These are phyloP conservation scores for Zaprionus nigranus DNA, from an alignment of 1,140 invertebrate genomes.

Conservation along the genomic window DNA sequence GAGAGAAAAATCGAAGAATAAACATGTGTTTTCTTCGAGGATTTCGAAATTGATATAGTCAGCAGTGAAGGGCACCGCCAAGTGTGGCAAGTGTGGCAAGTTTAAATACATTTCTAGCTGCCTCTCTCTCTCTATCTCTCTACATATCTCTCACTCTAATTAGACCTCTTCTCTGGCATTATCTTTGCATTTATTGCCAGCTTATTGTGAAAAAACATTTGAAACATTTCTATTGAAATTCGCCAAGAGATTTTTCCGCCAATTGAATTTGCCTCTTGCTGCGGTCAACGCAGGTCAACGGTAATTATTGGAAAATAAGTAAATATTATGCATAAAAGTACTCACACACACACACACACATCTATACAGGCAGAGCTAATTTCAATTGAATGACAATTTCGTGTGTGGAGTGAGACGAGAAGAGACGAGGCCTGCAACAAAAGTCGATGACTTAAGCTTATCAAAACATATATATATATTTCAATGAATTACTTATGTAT, in stretches of 20 bases:
- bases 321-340: constrained; percentile 5
- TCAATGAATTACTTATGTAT: neutral
- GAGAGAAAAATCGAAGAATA: constrained; percentile 26
- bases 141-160: constrained; percentile 6
- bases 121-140: neutral
- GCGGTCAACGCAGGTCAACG: constrained; percentile 37
- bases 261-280: constrained; percentile 10
- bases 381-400: constrained; percentile 17
- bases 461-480: neutral
- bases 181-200: constrained; percentile 13
- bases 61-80: constrained; percentile 15
- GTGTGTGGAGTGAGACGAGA: neutral
- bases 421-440: neutral
- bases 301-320: constrained; percentile 43
- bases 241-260: neutral
- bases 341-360: constrained; percentile 4
- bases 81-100: constrained; percentile 2
- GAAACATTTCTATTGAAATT: neutral
- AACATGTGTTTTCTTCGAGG: constrained; percentile 12
- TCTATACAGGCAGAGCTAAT: neutral
- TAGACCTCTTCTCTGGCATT: constrained; percentile 12
- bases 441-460: neutral
- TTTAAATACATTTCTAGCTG: constrained; percentile 29
- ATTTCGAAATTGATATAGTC: neutral
- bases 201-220: constrained; percentile 30